These are phyloP conservation scores for Cromileptes altivelis DNA, from an alignment of 2,113 vertebrate species.

Conservation along the genomic window DNA sequence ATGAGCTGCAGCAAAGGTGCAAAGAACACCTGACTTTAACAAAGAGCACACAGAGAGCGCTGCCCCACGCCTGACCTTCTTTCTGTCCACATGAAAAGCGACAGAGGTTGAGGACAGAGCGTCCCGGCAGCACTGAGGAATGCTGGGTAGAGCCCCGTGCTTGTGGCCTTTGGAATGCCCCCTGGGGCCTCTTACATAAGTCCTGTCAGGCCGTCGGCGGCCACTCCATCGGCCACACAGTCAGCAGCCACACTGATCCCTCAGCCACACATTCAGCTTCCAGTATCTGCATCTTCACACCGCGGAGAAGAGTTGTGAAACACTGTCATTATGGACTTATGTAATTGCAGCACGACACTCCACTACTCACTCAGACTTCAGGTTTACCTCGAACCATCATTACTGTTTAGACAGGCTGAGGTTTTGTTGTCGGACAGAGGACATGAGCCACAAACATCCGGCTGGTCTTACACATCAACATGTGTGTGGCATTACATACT, in stretches of 20 bases:
- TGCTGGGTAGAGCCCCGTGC: conserved; percentile 68
- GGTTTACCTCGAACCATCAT: conserved; percentile 41
- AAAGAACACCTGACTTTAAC: conserved; percentile 30
- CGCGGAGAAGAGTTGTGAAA: conserved; percentile 6
- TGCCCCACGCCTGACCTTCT: not conserved
- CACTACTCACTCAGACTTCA: conserved; percentile 4
- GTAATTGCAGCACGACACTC: conserved; percentile 17
- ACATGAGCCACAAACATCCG: conserved; percentile 36
- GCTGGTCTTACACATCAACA: not conserved
- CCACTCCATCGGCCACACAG: conserved; percentile 11
- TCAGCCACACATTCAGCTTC: not conserved
- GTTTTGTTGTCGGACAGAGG: conserved; percentile 10
- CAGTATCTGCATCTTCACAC: not conserved
- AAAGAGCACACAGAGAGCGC: conserved; percentile 34
- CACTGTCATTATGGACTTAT: conserved; percentile 38
- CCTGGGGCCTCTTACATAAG: conserved; percentile 68
- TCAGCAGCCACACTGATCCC: conserved; percentile 13
- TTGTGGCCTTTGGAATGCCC: conserved; percentile 64
- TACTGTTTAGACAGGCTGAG: conserved; percentile 39
- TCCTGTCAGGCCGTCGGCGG: not conserved
- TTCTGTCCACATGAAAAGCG: conserved; percentile 36
- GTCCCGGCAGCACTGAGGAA: conserved; percentile 57
- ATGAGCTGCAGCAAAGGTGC: conserved; percentile 16
- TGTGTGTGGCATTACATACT: not conserved
- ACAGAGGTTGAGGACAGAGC: conserved; percentile 5